These are phyloP conservation scores for Hemaris fuciformis DNA, from an alignment of 2,888 invertebrate species.

Conservation along the genomic window DNA sequence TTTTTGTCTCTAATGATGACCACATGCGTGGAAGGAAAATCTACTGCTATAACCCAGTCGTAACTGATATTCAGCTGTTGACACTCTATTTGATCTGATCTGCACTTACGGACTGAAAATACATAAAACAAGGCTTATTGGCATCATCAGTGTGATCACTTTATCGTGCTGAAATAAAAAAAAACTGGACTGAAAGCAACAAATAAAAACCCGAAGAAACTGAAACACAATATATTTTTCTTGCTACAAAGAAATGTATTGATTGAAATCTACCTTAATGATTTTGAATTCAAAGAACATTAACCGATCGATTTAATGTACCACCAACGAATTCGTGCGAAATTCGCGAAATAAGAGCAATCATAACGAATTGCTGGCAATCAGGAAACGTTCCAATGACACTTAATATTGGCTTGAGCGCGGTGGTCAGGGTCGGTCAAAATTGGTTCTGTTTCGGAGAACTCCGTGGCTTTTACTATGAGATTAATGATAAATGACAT, in stretches of 20 bases:
- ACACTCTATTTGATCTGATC: too few species aligned
- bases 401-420: conserved; percentile 13
- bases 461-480: background rate
- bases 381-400: conserved; percentile 12
- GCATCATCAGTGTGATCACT: too few species aligned
- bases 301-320: conserved; percentile 8
- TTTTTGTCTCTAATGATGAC: too few species aligned
- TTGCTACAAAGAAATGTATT: background rate
- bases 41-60: too few species aligned
- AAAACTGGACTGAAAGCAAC: too few species aligned
- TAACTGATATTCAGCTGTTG: too few species aligned
- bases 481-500: background rate
- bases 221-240: too few species aligned
- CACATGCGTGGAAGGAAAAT: too few species aligned
- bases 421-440: background rate
- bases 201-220: too few species aligned
- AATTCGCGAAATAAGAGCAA: conserved; percentile 11
- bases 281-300: background rate
- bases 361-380: conserved; percentile 23
- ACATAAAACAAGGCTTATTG: too few species aligned
- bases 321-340: conserved; percentile 6
- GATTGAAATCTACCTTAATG: background rate
- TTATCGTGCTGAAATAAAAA: too few species aligned
- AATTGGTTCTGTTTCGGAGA: background rate
- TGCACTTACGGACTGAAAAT: too few species aligned